Evolutionary conservation across 1,140 invertebrate species (phyloP).

Genomic region (Charaxes varanes): DNA sequence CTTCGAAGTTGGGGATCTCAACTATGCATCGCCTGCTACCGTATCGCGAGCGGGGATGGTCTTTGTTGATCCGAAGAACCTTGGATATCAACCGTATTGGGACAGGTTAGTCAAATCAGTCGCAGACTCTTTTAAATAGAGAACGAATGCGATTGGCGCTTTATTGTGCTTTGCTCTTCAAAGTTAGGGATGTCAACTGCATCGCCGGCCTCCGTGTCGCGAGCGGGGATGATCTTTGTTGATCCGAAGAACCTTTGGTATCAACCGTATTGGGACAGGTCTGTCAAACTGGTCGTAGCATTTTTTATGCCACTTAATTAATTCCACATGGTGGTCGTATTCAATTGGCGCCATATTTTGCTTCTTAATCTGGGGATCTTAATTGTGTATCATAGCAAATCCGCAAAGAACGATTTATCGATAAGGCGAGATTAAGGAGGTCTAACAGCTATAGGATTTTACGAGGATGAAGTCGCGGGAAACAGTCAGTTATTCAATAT

Average conservation of each 20-base stretch:
- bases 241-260: constrained; percentile 93
- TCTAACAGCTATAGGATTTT: too few relatives aligned
- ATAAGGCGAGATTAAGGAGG: too few relatives aligned
- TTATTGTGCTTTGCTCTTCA: constrained; percentile 89
- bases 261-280: constrained; percentile 88
- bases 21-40: constrained; percentile 92
- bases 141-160: constrained; percentile 90
- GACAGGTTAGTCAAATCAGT: constrained; percentile 85
- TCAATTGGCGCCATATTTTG: constrained; percentile 85
- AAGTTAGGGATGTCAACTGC: constrained; percentile 92
- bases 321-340: constrained; percentile 88
- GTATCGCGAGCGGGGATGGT: constrained; percentile 95
- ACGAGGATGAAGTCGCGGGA: too few relatives aligned
- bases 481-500: too few relatives aligned
- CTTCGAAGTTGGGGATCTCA: constrained; percentile 92
- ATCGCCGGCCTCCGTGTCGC: constrained; percentile 92
- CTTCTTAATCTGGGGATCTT: constrained; percentile 30
- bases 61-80: constrained; percentile 92
- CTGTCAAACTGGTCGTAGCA: constrained; percentile 88
- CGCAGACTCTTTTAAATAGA: constrained; percentile 91
- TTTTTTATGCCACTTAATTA: constrained; percentile 71
- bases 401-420: too few relatives aligned
- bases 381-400: not conserved
- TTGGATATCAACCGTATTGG: constrained; percentile 91
- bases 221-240: constrained; percentile 95